These are phyloP conservation scores for Nycticryphes semicollaris DNA, from an alignment of 2,113 vertebrate species.

Conservation along the genomic window DNA sequence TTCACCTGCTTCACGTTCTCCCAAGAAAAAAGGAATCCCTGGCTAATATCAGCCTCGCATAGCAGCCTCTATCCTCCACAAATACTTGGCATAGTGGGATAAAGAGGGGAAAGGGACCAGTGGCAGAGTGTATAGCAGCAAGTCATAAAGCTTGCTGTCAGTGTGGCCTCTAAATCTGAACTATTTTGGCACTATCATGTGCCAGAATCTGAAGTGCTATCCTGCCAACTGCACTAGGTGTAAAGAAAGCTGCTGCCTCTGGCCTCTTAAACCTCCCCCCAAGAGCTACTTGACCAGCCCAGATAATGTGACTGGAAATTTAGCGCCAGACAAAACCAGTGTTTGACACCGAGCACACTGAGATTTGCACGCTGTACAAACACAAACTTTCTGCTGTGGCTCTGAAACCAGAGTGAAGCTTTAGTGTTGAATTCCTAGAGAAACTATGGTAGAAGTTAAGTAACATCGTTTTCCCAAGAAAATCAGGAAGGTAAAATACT, in stretches of 20 bases:
- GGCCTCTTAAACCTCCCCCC: background rate
- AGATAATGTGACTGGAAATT: background rate
- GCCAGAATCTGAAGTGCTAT: background rate
- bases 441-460: background rate
- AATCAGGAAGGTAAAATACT: background rate
- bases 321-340: background rate
- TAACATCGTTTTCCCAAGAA: background rate
- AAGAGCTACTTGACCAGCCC: background rate
- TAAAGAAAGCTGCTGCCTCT: background rate
- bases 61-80: background rate
- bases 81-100: background rate
- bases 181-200: background rate
- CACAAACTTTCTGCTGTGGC: background rate
- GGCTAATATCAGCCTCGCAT: background rate
- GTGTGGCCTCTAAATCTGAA: background rate
- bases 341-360: background rate
- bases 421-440: too few species aligned
- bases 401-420: background rate
- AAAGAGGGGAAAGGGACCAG: background rate
- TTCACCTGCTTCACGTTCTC: background rate
- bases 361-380: background rate
- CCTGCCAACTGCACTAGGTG: background rate
- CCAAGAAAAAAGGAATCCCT: background rate
- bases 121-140: background rate
- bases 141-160: background rate